Base-by-base conservation (phyloP, 1,140 invertebrate genomes). In the Cydia splendana region DNA sequence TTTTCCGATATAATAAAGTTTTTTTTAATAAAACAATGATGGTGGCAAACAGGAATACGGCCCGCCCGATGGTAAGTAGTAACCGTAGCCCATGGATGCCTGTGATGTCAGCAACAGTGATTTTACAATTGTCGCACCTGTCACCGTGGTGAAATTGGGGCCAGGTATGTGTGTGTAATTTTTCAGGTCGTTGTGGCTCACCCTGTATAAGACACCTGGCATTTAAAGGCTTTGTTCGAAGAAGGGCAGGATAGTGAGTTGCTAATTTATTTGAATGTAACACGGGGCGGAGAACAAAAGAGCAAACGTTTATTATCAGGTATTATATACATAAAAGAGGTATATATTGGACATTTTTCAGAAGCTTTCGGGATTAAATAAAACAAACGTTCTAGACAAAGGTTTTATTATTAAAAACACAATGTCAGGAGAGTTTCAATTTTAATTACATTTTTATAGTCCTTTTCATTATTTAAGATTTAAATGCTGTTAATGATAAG, bases 171-270 rank as follows among this genome's bases (percentile, higher is more conserved):
- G 9, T 10, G 5, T 6, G 34, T 34, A 34, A 34, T 34, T 34
- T 48, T 48, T 48, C 45, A 4, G 12, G 3, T 48, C 2, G 3
- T 48, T 0, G 0, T 48, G 12, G 13, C 45, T 2, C 45, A 48
- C 45, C 3, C 45, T 48, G 51, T 18, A 62, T 62, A 24, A 5
- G 18, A 24, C 57, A 62, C 57, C 57, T 62, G 57, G 57, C 15
- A n/a, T 57, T 57, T 7, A 15, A 2, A 6, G 53, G 53, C 57
- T 62, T 62, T 62, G 57, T 62, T 62, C 57, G 2, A 62, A 20
- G 24, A 62, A 62, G 20, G 57, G 57, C n/a, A 53, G 51, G 48
- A 24, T 62, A 62, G 57, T 62, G 57, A 62, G 20, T 62, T 62
- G 57, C 57, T 62, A 62, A 62, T 62, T 62, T 53, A 53, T 53